Conservation (phyloP, 1,140 invertebrate species). For the Condylostylus longicornis region DNA sequence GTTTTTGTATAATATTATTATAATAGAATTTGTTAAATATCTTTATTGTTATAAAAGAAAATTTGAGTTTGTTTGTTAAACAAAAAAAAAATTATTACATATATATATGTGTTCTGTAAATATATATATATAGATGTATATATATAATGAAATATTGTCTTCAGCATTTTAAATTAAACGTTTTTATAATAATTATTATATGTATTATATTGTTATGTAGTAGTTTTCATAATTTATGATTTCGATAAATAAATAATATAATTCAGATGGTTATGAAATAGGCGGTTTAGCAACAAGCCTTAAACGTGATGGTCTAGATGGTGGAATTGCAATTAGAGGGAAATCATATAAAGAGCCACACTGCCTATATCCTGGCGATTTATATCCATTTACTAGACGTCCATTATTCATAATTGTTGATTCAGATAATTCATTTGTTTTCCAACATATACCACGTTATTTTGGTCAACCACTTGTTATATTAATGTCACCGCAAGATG, state of each 20-base stretch:
- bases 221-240: conserved; percentile 1
- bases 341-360: conserved; percentile 69
- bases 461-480: conserved; percentile 92
- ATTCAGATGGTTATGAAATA: conserved; percentile 75
- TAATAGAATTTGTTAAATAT: no score
- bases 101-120: not conserved
- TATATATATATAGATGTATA: no score
- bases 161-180: not conserved
- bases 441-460: conserved; percentile 79
- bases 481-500: conserved; percentile 84
- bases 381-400: conserved; percentile 81
- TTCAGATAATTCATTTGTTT: conserved; percentile 88
- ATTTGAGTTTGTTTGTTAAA: no score
- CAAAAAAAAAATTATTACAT: not conserved
- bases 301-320: conserved; percentile 46
- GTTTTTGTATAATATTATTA: no score
- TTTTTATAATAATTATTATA: no score
- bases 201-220: no score
- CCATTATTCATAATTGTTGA: conserved; percentile 89
- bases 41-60: no score
- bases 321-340: conserved; percentile 34
- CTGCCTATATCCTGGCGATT: conserved; percentile 82
- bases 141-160: no score
- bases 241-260: not conserved
- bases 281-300: conserved; percentile 77